Evolutionary conservation across 1,140 invertebrate species (phyloP).

Genomic region (Colletes latitarsis): DNA sequence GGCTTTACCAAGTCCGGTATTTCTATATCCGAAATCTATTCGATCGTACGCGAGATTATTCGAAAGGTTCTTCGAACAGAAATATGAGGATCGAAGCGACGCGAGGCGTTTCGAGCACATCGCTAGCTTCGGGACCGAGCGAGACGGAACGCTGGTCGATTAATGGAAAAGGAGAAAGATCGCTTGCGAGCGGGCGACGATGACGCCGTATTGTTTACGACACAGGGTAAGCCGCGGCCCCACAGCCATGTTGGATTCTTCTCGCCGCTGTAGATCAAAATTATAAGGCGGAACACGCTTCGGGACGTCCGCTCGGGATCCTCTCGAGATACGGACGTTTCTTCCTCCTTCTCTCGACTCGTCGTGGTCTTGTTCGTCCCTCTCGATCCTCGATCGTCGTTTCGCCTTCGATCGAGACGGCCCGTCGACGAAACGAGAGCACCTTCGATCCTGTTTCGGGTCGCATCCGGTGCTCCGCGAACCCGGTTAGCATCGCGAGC

Average conservation of each 20-base stretch:
- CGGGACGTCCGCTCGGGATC: constrained; percentile 50
- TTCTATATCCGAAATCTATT: too few species aligned
- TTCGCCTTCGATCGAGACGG: background rate
- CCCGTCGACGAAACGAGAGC: constrained; percentile 34
- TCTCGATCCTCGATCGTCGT: background rate
- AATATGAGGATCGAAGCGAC: too few species aligned
- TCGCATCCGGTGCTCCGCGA: constrained; percentile 8
- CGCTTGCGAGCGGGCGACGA: constrained; percentile 29
- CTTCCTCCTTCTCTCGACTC: background rate
- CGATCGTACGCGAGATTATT: too few species aligned
- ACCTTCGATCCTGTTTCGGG: constrained; percentile 39
- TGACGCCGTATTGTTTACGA: constrained; percentile 72
- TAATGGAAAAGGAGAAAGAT: constrained; percentile 18
- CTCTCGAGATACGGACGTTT: constrained; percentile 20
- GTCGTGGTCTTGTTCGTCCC: background rate
- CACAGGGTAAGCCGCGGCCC: constrained; percentile 38
- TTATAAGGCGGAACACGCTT: constrained; percentile 71
- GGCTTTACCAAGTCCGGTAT: too few species aligned
- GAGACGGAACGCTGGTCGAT: background rate
- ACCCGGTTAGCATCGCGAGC: constrained; percentile 8
- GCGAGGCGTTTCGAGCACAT: too few species aligned
- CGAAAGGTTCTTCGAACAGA: too few species aligned
- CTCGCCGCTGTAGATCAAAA: constrained; percentile 71
- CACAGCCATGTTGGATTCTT: constrained; percentile 75
- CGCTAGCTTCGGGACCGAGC: background rate